Evolutionary conservation across 2,113 vertebrate genomes (phyloP), one percentile per base, ranked within the genome.

Genomic region (Tympanuchus pallidicinctus): DNA sequence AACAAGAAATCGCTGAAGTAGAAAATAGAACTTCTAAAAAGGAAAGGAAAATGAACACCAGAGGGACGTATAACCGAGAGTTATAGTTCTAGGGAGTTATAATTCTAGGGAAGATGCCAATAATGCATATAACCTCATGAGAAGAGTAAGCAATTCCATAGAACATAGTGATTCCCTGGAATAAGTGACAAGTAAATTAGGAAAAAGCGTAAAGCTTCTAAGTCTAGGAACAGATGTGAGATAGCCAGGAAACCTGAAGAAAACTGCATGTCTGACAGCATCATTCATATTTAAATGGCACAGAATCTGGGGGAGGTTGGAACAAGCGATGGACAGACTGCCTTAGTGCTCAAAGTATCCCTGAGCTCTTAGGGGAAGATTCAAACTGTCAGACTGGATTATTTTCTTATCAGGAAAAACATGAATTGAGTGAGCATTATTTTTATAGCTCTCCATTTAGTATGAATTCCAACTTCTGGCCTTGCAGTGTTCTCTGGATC

Each of bases 11-110:
- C 52, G 71, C 52, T 86, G 74, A 83, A 95, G 45, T 74, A 94
- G 75, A 95, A 96, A 93, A 92, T 34, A 87, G 50, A 92, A 40
- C 56, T 85, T 80, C 27, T 72, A 77, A 94, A 77, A 67, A 32
- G 45, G 64, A 40, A 52, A n/a, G 6, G 36, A 76, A 80, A 86
- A 50, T 7, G 9, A 69, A 43, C 30, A 14, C 42, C 47, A 42
- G 13, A 69, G 40, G 24, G 57, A 85, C 9, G 70, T 73, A 32
- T 40, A 82, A 74, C 50, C 80, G 47, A 90, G 94, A 82, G 32
- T 60, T 27, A 70, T 90, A 79, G 88, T 86, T 96, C 25, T 86
- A 36, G 61, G 43, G 63, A 71, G 34, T 60, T 27, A 70, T 90
- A 79, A 89, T 86, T 96, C 25, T 86, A 36, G 61, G 43, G 63